Percentiles rank a stretch among this genome's conserved stretches.
phyloP scores from a whole-genome alignment of 2,797 vertebrate genomes.

The Typhlichthys subterraneus region DNA sequence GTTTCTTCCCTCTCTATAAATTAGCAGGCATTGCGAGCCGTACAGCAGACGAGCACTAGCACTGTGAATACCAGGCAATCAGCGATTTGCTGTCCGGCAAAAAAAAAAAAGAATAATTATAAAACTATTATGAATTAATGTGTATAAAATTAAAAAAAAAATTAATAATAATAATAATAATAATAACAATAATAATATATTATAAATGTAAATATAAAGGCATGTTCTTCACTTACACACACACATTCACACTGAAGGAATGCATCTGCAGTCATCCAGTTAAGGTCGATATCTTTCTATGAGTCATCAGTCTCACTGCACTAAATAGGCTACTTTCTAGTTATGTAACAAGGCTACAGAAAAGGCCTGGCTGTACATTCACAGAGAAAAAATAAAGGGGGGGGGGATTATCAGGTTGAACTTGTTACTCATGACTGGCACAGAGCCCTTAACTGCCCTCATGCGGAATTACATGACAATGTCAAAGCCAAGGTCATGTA shows the following conservation, averaged over 20 bases:
- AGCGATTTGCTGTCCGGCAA: background rate
- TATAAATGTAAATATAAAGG: too few species aligned
- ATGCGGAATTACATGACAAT: conserved; percentile 21
- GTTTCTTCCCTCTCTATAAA: conserved; percentile 20
- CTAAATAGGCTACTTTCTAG: background rate
- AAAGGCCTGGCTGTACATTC: conserved; percentile 11
- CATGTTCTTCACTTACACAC: too few species aligned
- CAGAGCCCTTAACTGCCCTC: conserved; percentile 16
- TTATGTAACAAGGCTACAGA: conserved; percentile 50
- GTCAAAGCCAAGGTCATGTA: conserved; percentile 37
- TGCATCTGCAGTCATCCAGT: too few species aligned
- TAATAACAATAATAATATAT: too few species aligned
- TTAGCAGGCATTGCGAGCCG: background rate
- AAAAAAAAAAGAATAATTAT: background rate
- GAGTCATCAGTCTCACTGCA: too few species aligned
- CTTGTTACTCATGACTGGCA: conserved; percentile 44
- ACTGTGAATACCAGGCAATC: conserved; percentile 49
- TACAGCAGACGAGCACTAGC: background rate
- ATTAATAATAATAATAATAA: too few species aligned
- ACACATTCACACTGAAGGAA: too few species aligned
- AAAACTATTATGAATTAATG: background rate
- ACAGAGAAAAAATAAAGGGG: background rate
- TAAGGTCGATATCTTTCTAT: too few species aligned
- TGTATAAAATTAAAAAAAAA: too few species aligned
- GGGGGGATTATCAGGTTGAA: background rate